phyloP scores from a whole-genome alignment of 2,797 vertebrate genomes.

The Phaenicophaeus curvirostris region DNA sequence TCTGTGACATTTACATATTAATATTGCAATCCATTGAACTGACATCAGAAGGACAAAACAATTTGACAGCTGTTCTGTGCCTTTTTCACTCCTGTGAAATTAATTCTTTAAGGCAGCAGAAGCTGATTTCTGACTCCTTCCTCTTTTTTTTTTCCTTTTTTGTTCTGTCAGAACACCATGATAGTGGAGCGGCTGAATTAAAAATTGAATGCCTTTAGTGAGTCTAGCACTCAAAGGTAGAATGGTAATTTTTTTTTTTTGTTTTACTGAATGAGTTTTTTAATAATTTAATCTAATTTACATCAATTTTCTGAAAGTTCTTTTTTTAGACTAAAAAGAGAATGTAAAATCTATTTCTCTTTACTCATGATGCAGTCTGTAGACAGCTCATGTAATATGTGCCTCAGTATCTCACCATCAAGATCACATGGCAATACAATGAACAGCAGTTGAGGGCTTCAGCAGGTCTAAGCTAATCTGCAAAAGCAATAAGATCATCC shows the following conservation, averaged over 20 bases:
- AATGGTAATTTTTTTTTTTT: neutral
- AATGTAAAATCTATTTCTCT: neutral
- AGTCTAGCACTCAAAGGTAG: neutral
- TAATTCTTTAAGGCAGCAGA: neutral
- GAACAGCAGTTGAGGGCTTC: neutral
- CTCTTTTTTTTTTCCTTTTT: neutral
- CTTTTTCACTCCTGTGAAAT: neutral
- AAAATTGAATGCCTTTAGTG: neutral
- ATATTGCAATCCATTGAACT: neutral
- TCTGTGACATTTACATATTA: slow-evolving; percentile 7
- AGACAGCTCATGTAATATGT: neutral
- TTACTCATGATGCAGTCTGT: neutral
- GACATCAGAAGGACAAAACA: neutral
- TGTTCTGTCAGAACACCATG: neutral
- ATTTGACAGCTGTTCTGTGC: neutral
- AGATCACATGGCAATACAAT: neutral
- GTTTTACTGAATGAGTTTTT: neutral
- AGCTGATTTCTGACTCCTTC: neutral
- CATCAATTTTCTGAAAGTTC: neutral
- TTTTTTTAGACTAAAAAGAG: neutral
- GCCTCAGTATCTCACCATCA: neutral
- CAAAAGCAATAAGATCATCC: neutral
- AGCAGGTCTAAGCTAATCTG: neutral
- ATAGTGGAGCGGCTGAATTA: neutral
- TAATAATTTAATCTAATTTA: neutral